Evolutionary conservation across 23 tunicate species (phyloP).

Genomic region (Styela clava): DNA sequence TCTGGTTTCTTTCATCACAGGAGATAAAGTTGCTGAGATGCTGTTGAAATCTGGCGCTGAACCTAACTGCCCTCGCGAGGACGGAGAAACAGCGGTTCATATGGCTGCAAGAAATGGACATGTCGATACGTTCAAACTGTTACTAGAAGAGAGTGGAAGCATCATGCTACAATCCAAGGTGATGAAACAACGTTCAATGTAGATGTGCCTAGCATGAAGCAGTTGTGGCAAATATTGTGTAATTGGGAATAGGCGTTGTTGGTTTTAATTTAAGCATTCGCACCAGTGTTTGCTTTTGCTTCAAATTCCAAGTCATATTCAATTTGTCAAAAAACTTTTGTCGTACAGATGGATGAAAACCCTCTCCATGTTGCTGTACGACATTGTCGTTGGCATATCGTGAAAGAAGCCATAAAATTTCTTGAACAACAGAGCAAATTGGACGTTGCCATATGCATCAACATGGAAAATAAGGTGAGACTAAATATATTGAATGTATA

Average conservation of each 20-base stretch:
- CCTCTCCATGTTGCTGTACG: conserved; percentile 86
- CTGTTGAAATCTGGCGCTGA: conserved; percentile 87
- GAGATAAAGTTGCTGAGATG: conserved; percentile 86
- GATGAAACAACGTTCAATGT: too few relatives aligned
- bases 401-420: conserved; percentile 43
- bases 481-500: too few relatives aligned
- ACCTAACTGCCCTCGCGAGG: conserved; percentile 64
- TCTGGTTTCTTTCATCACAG: conserved; percentile 30
- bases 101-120: conserved; percentile 80
- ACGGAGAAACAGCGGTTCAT: conserved; percentile 92
- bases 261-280: too few relatives aligned
- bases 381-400: conserved; percentile 67
- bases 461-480: conserved; percentile 79
- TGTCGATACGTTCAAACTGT: conserved; percentile 56
- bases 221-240: too few relatives aligned
- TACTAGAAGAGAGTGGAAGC: conserved; percentile 84
- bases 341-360: conserved; percentile 71
- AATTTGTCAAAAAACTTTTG: too few relatives aligned
- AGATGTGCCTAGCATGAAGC: background rate
- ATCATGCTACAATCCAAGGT: conserved; percentile 59
- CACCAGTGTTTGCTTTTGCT: too few relatives aligned
- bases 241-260: too few relatives aligned
- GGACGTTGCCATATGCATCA: conserved; percentile 74
- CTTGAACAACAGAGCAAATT: conserved; percentile 48
- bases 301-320: too few relatives aligned